Evolutionary conservation across 2,888 invertebrate species (phyloP).

Genomic region (Abrostola tripartita): DNA sequence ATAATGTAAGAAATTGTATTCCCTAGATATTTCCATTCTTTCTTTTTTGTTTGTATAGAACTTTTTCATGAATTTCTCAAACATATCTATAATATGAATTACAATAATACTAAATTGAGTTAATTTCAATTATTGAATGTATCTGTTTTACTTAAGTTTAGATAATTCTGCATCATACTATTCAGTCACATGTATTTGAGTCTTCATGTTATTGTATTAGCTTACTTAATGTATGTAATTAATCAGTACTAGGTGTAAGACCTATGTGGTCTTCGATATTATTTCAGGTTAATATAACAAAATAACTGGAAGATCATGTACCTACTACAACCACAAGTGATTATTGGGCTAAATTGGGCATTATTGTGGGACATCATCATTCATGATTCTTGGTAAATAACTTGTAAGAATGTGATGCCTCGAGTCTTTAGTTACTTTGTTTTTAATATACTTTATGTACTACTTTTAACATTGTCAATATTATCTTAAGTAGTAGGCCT

Average conservation of each 20-base stretch:
- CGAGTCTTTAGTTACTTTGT: constrained; percentile 43
- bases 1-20: constrained; percentile 60
- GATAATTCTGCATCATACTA: constrained; percentile 38
- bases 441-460: constrained; percentile 44
- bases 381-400: constrained; percentile 74
- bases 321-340: constrained; percentile 69
- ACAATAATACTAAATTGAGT: constrained; percentile 57
- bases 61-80: constrained; percentile 43
- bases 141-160: constrained; percentile 41
- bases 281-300: constrained; percentile 79
- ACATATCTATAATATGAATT: constrained; percentile 54
- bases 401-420: constrained; percentile 65
- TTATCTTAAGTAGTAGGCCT: constrained; percentile 53
- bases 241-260: constrained; percentile 67
- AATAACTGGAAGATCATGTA: constrained; percentile 74
- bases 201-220: constrained; percentile 52
- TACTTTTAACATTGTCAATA: constrained; percentile 52
- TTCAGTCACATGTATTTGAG: constrained; percentile 49
- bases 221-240: constrained; percentile 62
- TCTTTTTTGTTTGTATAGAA: constrained; percentile 51
- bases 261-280: constrained; percentile 72
- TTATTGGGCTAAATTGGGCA: constrained; percentile 81
- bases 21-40: constrained; percentile 48
- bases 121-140: constrained; percentile 57
- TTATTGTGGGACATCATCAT: constrained; percentile 75